Evolutionary conservation across 2,888 invertebrate species (phyloP).

Genomic region (Ophion slaviceki): DNA sequence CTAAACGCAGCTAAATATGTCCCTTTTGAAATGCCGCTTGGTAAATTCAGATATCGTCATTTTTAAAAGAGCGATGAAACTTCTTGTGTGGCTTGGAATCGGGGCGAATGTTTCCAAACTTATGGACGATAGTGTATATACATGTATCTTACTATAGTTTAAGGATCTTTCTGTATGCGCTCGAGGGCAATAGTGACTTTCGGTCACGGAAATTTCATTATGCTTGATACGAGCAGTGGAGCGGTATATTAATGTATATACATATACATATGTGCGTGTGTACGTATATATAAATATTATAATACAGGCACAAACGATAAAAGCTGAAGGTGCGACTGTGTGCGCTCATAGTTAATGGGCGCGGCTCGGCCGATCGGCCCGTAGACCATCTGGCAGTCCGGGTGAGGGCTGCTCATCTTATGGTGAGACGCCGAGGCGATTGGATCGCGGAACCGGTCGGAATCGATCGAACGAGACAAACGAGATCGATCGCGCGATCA

Average conservation of each 20-base stretch:
- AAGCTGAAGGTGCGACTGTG: conserved; percentile 54
- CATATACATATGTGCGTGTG: conserved; percentile 6
- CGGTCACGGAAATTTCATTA: conserved; percentile 37
- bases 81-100: too few species aligned
- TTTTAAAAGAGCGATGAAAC: too few species aligned
- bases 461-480: conserved; percentile 64
- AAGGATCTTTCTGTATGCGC: conserved; percentile 1
- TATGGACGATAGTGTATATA: neutral
- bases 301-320: conserved; percentile 32
- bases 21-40: too few species aligned
- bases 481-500: conserved; percentile 61
- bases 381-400: conserved; percentile 81
- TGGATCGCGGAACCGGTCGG: conserved; percentile 72
- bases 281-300: conserved; percentile 32
- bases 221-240: conserved; percentile 59
- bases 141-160: neutral
- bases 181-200: conserved; percentile 24
- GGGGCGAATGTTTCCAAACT: too few species aligned
- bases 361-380: conserved; percentile 71
- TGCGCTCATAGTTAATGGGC: conserved; percentile 73
- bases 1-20: too few species aligned
- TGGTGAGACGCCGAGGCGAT: conserved; percentile 70
- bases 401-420: conserved; percentile 67
- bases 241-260: neutral
- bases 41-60: too few species aligned